Base-by-base conservation (phyloP, 2,888 invertebrate species). In the Hypercompe scribonia region DNA sequence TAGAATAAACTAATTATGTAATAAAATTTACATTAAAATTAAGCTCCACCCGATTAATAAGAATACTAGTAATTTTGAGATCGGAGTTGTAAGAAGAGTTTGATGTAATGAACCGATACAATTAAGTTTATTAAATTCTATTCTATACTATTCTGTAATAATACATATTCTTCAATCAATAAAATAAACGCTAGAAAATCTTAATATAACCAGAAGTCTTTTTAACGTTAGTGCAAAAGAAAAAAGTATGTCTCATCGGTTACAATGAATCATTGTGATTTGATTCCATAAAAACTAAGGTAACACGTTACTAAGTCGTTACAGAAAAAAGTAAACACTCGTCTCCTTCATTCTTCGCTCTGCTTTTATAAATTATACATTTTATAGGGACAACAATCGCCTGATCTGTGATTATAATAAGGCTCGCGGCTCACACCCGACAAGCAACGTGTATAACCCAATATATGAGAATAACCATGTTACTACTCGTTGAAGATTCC, bases 321-420 rank as follows among this genome's bases (percentile, higher is more conserved):
- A 72, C 73, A 79, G 81, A 87, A 91, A 93, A 92, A 93, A 90
- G 74, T 78, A 81, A 90, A 85, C 88, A 86, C 86, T 83, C 86
- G 81, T 87, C 87, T 87, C 84, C 81, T 88, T 89, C 89, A 89
- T 90, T 90, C 89, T 88, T 83, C 88, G 90, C 90, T 90, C 88
- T 86, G 90, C 87, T 91, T 92, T 90, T 91, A 94, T 95, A 94
- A 93, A 94, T 94, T 93, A 95, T 93, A 92, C 93, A 94, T 95
- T 91, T 93, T 91, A 92, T 90, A 91, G 89, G 86, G 90, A 88
- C 91, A 94, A 95, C 94, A 94, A 95, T 94, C 93, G 92, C 81
- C 93, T 92, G 89, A 95, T 95, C 92, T 95, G 94, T 94, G 92
- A 95, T 95, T 95, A 92, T 94, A 95, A 95, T 95, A 93, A 92